Conservation (phyloP, 1,140 invertebrate species). For the Parapsyche elsis region DNA sequence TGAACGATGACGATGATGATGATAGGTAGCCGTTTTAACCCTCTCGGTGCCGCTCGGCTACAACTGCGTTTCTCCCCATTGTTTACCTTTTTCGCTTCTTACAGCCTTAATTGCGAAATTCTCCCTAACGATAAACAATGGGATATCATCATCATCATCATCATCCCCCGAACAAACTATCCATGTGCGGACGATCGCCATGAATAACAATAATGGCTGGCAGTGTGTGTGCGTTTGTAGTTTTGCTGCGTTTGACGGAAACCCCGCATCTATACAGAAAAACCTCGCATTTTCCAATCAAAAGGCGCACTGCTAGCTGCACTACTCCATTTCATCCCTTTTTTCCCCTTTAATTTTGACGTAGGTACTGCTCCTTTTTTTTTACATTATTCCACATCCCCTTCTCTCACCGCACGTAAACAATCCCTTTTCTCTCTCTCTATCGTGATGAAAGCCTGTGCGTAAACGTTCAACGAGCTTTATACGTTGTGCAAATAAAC, state of each 20-base stretch:
- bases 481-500: no score
- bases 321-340: slow-evolving; percentile 7
- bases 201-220: not conserved
- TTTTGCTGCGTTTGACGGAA: slow-evolving; percentile 32
- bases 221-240: slow-evolving; percentile 3
- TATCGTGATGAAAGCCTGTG: not conserved
- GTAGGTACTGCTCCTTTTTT: slow-evolving; percentile 1
- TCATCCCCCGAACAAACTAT: slow-evolving; percentile 48
- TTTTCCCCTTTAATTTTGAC: slow-evolving; percentile 29
- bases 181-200: slow-evolving; percentile 18
- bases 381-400: not conserved
- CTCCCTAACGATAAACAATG: slow-evolving; percentile 44
- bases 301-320: slow-evolving; percentile 4
- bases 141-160: slow-evolving; percentile 24
- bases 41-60: not conserved
- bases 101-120: slow-evolving; percentile 51
- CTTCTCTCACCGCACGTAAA: not conserved
- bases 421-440: not conserved
- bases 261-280: slow-evolving; percentile 5
- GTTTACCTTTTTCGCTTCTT: slow-evolving; percentile 51
- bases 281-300: slow-evolving; percentile 35
- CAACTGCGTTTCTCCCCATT: slow-evolving; percentile 39
- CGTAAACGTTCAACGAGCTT: not conserved
- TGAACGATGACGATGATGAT: no score
- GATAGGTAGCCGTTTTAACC: no score